phyloP scores from a whole-genome alignment of 92 coral and sea anemone species.

The Porites evermanni region DNA sequence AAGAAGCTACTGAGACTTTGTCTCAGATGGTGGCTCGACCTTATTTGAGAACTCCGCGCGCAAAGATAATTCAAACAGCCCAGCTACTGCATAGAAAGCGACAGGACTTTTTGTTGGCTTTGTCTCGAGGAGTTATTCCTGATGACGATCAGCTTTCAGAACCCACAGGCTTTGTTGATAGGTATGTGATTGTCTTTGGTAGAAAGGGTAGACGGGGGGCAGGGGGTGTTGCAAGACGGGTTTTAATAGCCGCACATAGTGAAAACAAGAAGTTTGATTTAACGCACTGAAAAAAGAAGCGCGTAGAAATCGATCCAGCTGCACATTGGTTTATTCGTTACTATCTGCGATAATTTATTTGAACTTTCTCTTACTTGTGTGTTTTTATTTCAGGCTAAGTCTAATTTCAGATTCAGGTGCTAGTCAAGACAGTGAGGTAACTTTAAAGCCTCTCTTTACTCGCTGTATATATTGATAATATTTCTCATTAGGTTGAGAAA shows the following conservation, averaged over 20 bases:
- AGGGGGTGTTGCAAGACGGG: not conserved
- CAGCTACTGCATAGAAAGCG: slow-evolving; percentile 80
- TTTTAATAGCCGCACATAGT: no score
- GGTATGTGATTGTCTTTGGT: not conserved
- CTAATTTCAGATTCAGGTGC: slow-evolving; percentile 16
- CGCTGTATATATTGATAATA: not conserved
- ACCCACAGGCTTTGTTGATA: not conserved
- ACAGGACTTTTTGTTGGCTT: slow-evolving; percentile 87
- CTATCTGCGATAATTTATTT: no score
- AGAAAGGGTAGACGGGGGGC: not conserved
- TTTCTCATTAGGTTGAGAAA: not conserved
- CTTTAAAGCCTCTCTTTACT: not conserved
- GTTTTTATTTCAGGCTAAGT: slow-evolving; percentile 18
- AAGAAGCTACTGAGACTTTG: slow-evolving; percentile 90
- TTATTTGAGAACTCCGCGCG: slow-evolving; percentile 93
- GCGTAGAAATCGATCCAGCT: no score
- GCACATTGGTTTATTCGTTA: no score
- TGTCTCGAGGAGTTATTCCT: slow-evolving; percentile 95
- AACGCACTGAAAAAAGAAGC: no score
- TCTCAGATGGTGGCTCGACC: slow-evolving; percentile 99
- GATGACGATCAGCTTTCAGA: slow-evolving; percentile 69
- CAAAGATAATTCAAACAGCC: slow-evolving; percentile 88
- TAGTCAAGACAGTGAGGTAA: slow-evolving; percentile 44
- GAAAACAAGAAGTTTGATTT: no score
- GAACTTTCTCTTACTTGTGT: not conserved